phyloP scores from a whole-genome alignment of 2,888 invertebrate genomes.

The Tetheella fluctuosa region DNA sequence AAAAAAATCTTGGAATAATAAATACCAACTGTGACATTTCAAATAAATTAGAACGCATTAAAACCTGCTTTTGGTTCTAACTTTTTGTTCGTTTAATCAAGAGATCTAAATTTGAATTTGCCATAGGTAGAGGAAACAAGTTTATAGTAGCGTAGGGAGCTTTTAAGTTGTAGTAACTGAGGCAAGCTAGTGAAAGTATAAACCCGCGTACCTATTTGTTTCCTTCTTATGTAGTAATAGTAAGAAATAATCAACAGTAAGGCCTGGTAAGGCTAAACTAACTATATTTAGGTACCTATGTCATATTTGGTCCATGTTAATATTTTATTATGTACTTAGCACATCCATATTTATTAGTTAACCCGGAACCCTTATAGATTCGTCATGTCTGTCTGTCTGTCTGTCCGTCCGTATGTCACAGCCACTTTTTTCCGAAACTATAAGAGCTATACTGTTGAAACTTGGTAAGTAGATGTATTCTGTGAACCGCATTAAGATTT shows the following conservation, averaged over 20 bases:
- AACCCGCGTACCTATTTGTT: neutral
- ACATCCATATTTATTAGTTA: neutral
- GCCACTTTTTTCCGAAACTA: too few relatives aligned
- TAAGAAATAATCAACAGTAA: neutral
- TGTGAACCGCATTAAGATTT: too few relatives aligned
- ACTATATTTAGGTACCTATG: neutral
- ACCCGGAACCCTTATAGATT: too few relatives aligned
- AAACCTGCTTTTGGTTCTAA: neutral
- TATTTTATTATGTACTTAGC: neutral
- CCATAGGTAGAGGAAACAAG: neutral
- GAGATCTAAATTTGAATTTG: neutral
- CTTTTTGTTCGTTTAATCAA: neutral
- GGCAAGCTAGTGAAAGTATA: conserved; percentile 4
- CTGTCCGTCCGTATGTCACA: too few relatives aligned
- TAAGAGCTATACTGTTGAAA: too few relatives aligned
- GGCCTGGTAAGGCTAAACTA: neutral
- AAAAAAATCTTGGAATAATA: neutral
- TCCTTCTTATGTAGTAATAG: conserved; percentile 1
- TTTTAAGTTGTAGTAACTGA: neutral
- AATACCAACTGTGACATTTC: neutral
- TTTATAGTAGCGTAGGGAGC: conserved; percentile 3
- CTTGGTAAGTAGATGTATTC: too few relatives aligned
- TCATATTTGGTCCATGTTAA: neutral
- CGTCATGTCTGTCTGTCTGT: too few relatives aligned
- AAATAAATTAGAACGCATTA: neutral